phyloP scores from a whole-genome alignment of 2,888 invertebrate genomes.

The Callyntrura sp. region DNA sequence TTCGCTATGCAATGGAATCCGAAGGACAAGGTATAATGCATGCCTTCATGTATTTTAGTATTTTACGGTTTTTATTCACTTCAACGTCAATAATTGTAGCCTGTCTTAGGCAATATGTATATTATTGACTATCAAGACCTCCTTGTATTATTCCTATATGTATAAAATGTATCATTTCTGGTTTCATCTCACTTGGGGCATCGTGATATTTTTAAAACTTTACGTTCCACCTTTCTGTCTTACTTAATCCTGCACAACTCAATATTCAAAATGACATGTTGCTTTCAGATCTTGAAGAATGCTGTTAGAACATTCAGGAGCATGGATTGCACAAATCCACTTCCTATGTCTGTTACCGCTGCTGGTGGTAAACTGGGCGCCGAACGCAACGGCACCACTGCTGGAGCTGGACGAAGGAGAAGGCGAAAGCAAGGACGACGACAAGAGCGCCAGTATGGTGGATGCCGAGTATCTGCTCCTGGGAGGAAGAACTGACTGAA shows the following conservation, averaged over 20 bases:
- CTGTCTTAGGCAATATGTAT: too few species aligned
- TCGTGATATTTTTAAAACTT: neutral
- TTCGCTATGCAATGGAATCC: constrained; percentile 86
- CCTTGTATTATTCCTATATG: neutral
- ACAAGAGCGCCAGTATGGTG: constrained; percentile 79
- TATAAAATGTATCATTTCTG: neutral
- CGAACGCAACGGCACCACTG: constrained; percentile 59
- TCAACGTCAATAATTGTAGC: too few species aligned
- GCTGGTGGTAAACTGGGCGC: constrained; percentile 77
- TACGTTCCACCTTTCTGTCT: neutral
- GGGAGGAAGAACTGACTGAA: constrained; percentile 66
- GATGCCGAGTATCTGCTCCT: constrained; percentile 81
- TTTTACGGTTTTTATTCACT: neutral
- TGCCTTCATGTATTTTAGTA: neutral
- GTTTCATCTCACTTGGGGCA: neutral
- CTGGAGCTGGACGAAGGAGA: constrained; percentile 71
- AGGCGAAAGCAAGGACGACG: constrained; percentile 78
- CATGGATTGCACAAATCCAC: constrained; percentile 85
- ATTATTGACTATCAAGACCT: neutral
- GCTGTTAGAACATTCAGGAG: constrained; percentile 85
- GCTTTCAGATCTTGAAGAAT: constrained; percentile 85
- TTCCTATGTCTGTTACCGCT: constrained; percentile 84
- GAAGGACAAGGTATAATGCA: constrained; percentile 84
- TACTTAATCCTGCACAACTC: neutral
- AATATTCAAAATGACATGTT: too few species aligned